A percentile compares a stretch with the other conserved stretches of the same genome.
Evolutionary conservation across 2,888 invertebrate species (phyloP).

Genomic region (Phyllotreta cruciferae): DNA sequence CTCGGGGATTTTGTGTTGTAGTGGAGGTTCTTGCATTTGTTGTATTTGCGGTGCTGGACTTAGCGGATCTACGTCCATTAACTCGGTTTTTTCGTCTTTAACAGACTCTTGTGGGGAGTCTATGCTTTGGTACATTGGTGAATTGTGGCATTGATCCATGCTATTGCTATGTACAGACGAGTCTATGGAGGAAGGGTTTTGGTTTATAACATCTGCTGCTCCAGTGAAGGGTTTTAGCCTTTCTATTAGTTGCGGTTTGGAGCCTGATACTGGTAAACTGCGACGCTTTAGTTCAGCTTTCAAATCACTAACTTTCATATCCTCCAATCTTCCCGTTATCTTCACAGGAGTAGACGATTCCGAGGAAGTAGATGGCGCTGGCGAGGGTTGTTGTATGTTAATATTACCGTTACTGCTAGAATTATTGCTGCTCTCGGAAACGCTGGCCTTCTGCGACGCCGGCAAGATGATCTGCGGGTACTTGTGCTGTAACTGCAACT

Average conservation of each 20-base stretch:
- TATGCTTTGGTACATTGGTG: conserved; percentile 60
- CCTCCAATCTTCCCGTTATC: conserved; percentile 78
- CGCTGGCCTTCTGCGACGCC: conserved; percentile 65
- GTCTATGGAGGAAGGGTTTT: conserved; percentile 47
- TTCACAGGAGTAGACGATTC: conserved; percentile 57
- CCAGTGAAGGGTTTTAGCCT: conserved; percentile 78
- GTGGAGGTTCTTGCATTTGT: conserved; percentile 51
- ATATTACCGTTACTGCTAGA: conserved; percentile 33
- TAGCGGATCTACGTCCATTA: conserved; percentile 61
- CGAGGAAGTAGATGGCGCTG: conserved; percentile 58
- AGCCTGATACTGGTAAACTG: conserved; percentile 93
- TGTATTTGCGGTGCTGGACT: conserved; percentile 57
- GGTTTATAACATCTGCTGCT: conserved; percentile 40
- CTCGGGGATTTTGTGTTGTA: conserved; percentile 35
- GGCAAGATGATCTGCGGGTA: conserved; percentile 84
- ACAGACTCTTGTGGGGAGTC: conserved; percentile 53
- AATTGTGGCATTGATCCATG: conserved; percentile 60
- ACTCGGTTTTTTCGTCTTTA: conserved; percentile 46
- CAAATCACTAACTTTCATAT: conserved; percentile 95
- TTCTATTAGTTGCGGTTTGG: conserved; percentile 94
- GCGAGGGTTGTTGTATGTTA: conserved; percentile 56
- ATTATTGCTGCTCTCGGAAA: conserved; percentile 28
- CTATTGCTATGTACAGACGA: conserved; percentile 52
- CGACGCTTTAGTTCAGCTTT: conserved; percentile 93
- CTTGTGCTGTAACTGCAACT: conserved; percentile 83